Conservation (phyloP, 2,797 vertebrate species). For the Melanogrammus aeglefinus region DNA sequence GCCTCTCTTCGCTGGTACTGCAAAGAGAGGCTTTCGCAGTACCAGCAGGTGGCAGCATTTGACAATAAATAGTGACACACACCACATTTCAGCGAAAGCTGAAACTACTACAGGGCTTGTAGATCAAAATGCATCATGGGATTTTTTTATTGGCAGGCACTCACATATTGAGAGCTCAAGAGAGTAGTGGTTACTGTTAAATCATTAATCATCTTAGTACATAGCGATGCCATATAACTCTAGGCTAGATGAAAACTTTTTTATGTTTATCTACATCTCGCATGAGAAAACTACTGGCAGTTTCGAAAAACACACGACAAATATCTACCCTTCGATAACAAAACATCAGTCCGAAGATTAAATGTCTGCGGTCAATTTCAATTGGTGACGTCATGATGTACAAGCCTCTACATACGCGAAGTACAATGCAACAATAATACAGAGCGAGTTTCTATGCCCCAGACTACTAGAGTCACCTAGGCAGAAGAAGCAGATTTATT, state of each 20-base stretch:
- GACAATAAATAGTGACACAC: not conserved
- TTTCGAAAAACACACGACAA: not conserved
- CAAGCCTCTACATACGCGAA: not conserved
- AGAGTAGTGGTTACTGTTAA: not conserved
- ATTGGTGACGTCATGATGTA: not conserved
- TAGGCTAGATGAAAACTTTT: not conserved
- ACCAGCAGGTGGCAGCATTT: constrained; percentile 54
- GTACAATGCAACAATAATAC: not conserved
- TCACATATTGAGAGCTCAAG: not conserved
- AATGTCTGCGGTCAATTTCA: no score
- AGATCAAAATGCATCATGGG: not conserved
- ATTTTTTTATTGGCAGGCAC: no score
- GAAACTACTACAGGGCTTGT: not conserved
- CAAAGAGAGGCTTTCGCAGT: not conserved
- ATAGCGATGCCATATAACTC: not conserved
- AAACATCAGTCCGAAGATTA: not conserved
- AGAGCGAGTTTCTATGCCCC: not conserved
- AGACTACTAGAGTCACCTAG: not conserved
- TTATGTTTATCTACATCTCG: not conserved
- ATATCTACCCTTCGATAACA: not conserved
- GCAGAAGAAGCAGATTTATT: not conserved
- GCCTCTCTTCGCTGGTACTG: no score
- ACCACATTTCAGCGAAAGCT: not conserved
- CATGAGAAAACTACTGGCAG: no score
- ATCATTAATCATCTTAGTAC: not conserved